Percentiles rank a stretch among this genome's conserved stretches.
phyloP scores from a whole-genome alignment of 1,140 invertebrate species.

The Drosophila chauvacae region DNA sequence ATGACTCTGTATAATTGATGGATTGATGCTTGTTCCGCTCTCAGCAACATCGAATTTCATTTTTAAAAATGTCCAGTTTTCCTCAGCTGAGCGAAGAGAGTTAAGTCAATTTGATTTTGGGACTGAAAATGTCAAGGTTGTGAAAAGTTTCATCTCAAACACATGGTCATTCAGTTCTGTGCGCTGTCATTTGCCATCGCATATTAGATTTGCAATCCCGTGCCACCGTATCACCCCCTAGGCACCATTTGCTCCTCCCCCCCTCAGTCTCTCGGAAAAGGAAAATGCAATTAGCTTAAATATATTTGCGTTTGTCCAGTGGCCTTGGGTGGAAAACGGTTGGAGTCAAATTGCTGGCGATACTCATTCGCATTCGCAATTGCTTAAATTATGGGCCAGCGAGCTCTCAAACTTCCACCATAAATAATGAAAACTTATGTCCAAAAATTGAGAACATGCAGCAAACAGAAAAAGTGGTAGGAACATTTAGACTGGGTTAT shows the following conservation, averaged over 20 bases:
- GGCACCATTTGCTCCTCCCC: slow-evolving; percentile 1
- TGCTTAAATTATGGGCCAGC: slow-evolving; percentile 33
- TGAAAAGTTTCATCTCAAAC: slow-evolving; percentile 38
- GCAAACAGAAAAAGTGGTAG: neutral
- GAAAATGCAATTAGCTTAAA: slow-evolving; percentile 69
- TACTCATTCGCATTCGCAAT: slow-evolving; percentile 11
- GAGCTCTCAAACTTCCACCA: slow-evolving; percentile 34
- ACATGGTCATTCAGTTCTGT: slow-evolving; percentile 12
- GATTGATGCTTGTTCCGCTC: slow-evolving; percentile 45
- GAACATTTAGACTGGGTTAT: slow-evolving; percentile 4
- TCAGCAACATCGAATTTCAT: slow-evolving; percentile 38
- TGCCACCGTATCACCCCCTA: neutral
- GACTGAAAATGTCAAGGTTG: slow-evolving; percentile 59
- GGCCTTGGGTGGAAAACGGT: slow-evolving; percentile 7
- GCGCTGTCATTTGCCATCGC: slow-evolving; percentile 41
- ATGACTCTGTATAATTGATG: slow-evolving; percentile 72
- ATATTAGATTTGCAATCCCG: slow-evolving; percentile 46
- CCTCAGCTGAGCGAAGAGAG: neutral
- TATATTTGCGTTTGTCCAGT: slow-evolving; percentile 49
- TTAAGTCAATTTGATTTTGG: slow-evolving; percentile 22
- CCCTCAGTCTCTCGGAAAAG: neutral
- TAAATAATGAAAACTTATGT: slow-evolving; percentile 47
- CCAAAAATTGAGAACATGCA: slow-evolving; percentile 13
- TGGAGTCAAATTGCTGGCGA: neutral
- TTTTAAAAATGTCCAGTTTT: slow-evolving; percentile 19